Base-by-base conservation (phyloP, 2,113 vertebrate genomes). In the Maccullochella peelii region DNA sequence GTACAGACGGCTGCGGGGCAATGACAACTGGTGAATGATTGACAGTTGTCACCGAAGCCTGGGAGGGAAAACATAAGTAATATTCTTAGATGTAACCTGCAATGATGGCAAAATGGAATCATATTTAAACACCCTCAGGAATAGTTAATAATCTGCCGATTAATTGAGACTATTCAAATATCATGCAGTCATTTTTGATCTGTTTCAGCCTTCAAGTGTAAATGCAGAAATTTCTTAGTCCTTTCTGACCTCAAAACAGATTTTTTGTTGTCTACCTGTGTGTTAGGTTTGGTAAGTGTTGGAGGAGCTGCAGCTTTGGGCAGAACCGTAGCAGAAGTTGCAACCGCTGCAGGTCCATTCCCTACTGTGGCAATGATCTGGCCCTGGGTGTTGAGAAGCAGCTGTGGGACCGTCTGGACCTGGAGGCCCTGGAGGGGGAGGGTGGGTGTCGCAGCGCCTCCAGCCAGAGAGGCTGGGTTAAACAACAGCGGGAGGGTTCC, bases 361-460 rank as follows among this genome's bases (percentile, higher is more conserved):
- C 97, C 97, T 47, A 99, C 90, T 0, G 97, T 96, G 33, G 97
- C 98, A 1, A 99, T 97, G 88, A 99, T 96, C 92, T 99, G 98
- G 63, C 98, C 98, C 91, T 99, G 98, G 71, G 97, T 94, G 58
- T 99, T 99, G 81, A 99, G 79, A 77, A 99, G 89, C 90, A 99
- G 94, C 93, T 99, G 98, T 0, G 98, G 97, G 0, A 99, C 95
- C 0, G 98, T 94, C 89, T 99, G 98, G 4, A 99, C 92, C 93
- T 98, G 98, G 61, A 98, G 94, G 78, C 95, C 96, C 80, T 96
- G 97, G 25, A 97, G 92, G 0, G 96, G 95, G 62, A 97, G 91
- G 0, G 97, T 65, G 38, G 96, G 80, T 1, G 96, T 80, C 15
- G 94, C 83, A 0, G 95, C 89, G 23, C 92, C 89, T 65, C 92